Evolutionary conservation across 2,888 invertebrate species (phyloP).

Genomic region (Gastrophysa polygoni): DNA sequence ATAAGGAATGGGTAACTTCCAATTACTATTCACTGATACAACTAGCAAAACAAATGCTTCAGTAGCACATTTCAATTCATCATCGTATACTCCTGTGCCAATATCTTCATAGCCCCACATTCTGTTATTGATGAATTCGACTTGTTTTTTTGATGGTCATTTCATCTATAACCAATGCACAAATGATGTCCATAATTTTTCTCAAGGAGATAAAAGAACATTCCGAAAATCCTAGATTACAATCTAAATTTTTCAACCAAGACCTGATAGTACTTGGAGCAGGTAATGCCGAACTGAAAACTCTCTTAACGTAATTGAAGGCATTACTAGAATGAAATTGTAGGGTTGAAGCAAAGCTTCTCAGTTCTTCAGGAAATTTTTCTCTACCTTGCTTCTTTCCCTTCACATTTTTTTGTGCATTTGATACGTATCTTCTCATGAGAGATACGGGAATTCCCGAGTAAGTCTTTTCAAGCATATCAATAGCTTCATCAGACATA

Average conservation of each 20-base stretch:
- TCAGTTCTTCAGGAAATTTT: slow-evolving; percentile 4
- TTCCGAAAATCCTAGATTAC: slow-evolving; percentile 35
- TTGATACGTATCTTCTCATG: background rate
- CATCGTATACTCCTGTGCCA: slow-evolving; percentile 28
- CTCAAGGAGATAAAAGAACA: slow-evolving; percentile 33
- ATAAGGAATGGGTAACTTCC: slow-evolving; percentile 36
- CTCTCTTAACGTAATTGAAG: slow-evolving; percentile 28
- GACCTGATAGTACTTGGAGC: slow-evolving; percentile 31
- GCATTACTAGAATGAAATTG: slow-evolving; percentile 33
- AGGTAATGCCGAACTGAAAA: slow-evolving; percentile 29
- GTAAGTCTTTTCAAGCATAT: background rate
- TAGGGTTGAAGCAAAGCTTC: slow-evolving; percentile 35
- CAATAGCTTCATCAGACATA: slow-evolving; percentile 1
- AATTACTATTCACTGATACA: slow-evolving; percentile 21
- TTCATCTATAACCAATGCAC: slow-evolving; percentile 44
- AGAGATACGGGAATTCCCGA: background rate
- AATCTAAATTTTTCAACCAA: slow-evolving; percentile 35
- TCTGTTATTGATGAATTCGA: slow-evolving; percentile 31
- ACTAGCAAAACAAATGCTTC: slow-evolving; percentile 34
- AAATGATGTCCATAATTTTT: slow-evolving; percentile 24
- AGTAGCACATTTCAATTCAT: slow-evolving; percentile 35
- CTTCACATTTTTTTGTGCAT: background rate
- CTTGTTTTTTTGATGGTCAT: slow-evolving; percentile 36
- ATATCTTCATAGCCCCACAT: slow-evolving; percentile 32
- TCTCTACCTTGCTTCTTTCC: slow-evolving; percentile 6